Percentiles rank a stretch among this genome's conserved stretches.
Conservation (phyloP, 2,113 vertebrate genomes). For the Saiga tatarica region DNA sequence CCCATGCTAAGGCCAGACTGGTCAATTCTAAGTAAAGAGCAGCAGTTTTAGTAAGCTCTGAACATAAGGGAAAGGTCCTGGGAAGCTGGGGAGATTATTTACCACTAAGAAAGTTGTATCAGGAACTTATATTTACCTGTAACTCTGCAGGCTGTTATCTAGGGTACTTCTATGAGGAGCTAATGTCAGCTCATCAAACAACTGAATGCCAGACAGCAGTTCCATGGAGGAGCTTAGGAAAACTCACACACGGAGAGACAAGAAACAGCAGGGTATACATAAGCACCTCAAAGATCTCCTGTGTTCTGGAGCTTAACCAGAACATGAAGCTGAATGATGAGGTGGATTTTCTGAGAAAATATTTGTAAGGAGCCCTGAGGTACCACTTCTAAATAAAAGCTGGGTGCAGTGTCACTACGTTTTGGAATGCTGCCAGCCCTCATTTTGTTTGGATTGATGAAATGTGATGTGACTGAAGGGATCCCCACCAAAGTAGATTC, state of each 20-base stretch:
- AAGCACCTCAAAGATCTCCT: background rate
- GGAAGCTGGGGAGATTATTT: background rate
- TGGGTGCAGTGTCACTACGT: background rate
- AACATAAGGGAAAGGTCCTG: background rate
- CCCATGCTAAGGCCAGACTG: background rate
- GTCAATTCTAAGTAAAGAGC: background rate
- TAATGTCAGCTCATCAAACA: background rate
- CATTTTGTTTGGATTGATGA: slow-evolving; percentile 30
- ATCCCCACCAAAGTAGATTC: background rate
- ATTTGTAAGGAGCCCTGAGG: background rate
- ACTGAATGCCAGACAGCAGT: background rate
- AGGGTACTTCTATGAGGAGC: background rate
- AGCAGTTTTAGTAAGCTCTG: background rate
- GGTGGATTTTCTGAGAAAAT: background rate
- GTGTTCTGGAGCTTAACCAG: background rate
- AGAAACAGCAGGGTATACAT: background rate
- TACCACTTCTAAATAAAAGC: slow-evolving; percentile 14
- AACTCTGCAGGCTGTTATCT: background rate
- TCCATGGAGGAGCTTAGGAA: background rate
- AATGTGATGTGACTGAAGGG: background rate
- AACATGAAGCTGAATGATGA: background rate
- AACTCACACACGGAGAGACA: background rate
- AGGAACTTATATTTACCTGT: background rate
- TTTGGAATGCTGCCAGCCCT: background rate
- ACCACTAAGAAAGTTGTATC: background rate